Percentiles rank a stretch among this genome's conserved stretches.
These are phyloP conservation scores for Mycetomoellerius zeteki DNA, from an alignment of 1,140 invertebrate species.

Conservation along the genomic window DNA sequence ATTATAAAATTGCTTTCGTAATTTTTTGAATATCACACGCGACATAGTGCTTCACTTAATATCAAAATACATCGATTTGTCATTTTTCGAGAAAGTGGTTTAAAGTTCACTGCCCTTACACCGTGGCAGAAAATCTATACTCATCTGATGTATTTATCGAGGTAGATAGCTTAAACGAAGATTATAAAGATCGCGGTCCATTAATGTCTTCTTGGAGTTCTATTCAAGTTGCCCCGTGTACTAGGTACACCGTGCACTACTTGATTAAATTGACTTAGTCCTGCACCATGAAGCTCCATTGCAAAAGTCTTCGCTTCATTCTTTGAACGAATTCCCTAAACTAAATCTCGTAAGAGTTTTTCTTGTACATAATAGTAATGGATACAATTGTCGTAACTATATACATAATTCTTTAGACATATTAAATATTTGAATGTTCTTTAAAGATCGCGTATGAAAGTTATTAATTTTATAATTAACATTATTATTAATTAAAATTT, in stretches of 20 bases:
- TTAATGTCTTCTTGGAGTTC: constrained; percentile 56
- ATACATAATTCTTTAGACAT: constrained; percentile 27
- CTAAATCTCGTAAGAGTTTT: constrained; percentile 30
- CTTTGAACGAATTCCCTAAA: constrained; percentile 5
- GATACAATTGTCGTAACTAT: constrained; percentile 8
- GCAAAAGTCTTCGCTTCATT: constrained; percentile 44
- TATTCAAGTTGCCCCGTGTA: constrained; percentile 54
- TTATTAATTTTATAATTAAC: constrained; percentile 12
- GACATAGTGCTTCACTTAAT: neutral
- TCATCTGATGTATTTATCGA: constrained; percentile 53
- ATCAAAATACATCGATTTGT: constrained; percentile 21
- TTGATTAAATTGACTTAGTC: constrained; percentile 63
- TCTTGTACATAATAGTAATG: constrained; percentile 27
- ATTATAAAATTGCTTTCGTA: neutral
- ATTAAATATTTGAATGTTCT: neutral
- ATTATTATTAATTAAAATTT: constrained; percentile 16
- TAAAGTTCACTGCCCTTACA: neutral
- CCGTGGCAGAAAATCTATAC: constrained; percentile 45
- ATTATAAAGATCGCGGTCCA: constrained; percentile 62
- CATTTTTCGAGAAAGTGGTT: constrained; percentile 21
- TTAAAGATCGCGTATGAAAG: neutral
- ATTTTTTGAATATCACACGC: constrained; percentile 6
- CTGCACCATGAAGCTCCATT: constrained; percentile 42
- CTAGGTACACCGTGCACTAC: constrained; percentile 61
- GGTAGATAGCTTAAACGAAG: constrained; percentile 59